A percentile compares a stretch with the other conserved stretches of the same genome.
Conservation (phyloP, 37 sponge, comb jelly and placozoan species). For the Beroe forskalii region DNA sequence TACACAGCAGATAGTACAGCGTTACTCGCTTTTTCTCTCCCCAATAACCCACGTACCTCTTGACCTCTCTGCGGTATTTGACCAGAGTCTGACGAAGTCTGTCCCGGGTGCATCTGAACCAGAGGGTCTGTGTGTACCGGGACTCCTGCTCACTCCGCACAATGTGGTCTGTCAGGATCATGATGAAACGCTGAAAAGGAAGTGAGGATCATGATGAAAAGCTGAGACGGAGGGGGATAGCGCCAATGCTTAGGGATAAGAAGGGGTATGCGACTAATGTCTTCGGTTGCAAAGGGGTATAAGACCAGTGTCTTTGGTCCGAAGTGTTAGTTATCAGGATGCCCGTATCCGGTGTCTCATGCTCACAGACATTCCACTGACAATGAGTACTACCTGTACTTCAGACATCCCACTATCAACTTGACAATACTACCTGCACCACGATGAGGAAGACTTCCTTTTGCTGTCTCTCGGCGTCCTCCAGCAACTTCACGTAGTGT, state of each 20-base stretch:
- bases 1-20: too few species aligned
- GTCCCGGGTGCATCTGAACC: slow-evolving; percentile 74
- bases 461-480: slow-evolving; percentile 11
- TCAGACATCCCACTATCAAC: too few species aligned
- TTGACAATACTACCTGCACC: slow-evolving; percentile 12
- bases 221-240: neutral
- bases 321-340: too few species aligned
- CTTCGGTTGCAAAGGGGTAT: too few species aligned
- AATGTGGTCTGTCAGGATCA: slow-evolving; percentile 69
- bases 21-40: too few species aligned
- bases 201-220: too few species aligned
- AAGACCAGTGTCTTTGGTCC: too few species aligned
- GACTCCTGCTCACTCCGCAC: slow-evolving; percentile 71
- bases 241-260: neutral
- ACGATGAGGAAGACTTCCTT: slow-evolving; percentile 51
- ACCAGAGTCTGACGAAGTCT: slow-evolving; percentile 73
- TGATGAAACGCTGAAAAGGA: slow-evolving; percentile 67
- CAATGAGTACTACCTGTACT: neutral
- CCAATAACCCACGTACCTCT: slow-evolving; percentile 10
- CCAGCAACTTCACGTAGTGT: slow-evolving; percentile 24
- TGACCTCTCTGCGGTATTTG: slow-evolving; percentile 28
- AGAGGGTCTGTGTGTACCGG: slow-evolving; percentile 71
- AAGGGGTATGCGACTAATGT: too few species aligned
- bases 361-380: too few species aligned
- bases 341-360: too few species aligned